Conservation (phyloP, 2,888 invertebrate genomes). For the Nomada fucata region DNA sequence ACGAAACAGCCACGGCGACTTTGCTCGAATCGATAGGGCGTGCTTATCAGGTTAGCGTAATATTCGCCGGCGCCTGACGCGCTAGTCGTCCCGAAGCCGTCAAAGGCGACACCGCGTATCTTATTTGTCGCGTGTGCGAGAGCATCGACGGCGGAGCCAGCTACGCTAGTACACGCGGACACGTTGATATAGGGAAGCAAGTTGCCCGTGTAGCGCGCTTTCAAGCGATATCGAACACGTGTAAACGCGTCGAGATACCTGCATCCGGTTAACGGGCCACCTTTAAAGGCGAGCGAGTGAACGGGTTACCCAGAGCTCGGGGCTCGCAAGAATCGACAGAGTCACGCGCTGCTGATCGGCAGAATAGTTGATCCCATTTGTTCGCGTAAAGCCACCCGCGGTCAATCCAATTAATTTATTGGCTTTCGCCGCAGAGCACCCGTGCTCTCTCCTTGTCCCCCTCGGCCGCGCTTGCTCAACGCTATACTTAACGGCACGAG, state of each 20-base stretch:
- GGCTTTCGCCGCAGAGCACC: constrained; percentile 76
- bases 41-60: constrained; percentile 48
- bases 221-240: constrained; percentile 66
- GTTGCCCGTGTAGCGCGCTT: constrained; percentile 20
- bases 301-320: constrained; percentile 24
- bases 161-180: not conserved
- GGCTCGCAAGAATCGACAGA: constrained; percentile 56
- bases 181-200: not conserved
- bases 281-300: constrained; percentile 47
- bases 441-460: constrained; percentile 3
- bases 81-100: constrained; percentile 43
- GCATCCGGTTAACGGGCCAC: constrained; percentile 65
- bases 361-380: constrained; percentile 83
- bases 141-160: not conserved
- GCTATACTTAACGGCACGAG: constrained; percentile 53
- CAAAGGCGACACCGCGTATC: constrained; percentile 40
- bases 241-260: constrained; percentile 60
- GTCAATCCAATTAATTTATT: constrained; percentile 84
- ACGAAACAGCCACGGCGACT: not conserved
- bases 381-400: constrained; percentile 81
- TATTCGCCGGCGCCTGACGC: constrained; percentile 27
- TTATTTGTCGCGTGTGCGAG: constrained; percentile 38
- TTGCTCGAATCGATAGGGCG: constrained; percentile 35
- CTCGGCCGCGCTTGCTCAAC: constrained; percentile 10
- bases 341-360: constrained; percentile 77